A percentile compares a stretch with the other conserved stretches of the same genome.
Conservation (phyloP, 2,888 invertebrate species). For the Ectropis crepuscularia region DNA sequence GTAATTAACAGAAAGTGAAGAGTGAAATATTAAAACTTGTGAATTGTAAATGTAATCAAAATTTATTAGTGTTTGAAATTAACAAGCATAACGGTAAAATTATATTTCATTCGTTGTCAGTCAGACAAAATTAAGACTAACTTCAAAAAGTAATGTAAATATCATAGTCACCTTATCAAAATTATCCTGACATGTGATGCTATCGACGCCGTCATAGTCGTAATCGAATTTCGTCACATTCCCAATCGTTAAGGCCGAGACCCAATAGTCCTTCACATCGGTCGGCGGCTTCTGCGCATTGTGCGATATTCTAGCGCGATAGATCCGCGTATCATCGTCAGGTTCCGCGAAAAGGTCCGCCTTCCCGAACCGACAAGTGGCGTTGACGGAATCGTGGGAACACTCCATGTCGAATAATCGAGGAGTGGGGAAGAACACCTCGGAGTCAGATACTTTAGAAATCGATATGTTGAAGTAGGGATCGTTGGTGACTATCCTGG, state of each 20-base stretch:
- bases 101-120: too few species aligned
- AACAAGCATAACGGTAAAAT: too few species aligned
- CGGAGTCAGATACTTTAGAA: conserved; percentile 80
- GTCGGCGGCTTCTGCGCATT: conserved; percentile 57
- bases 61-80: too few species aligned
- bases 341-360: conserved; percentile 63
- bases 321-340: conserved; percentile 54
- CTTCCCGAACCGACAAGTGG: conserved; percentile 68
- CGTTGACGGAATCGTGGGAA: conserved; percentile 63
- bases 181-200: conserved; percentile 66
- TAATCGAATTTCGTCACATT: conserved; percentile 57
- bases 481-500: conserved; percentile 83
- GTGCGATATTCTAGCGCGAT: conserved; percentile 65
- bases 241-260: conserved; percentile 61
- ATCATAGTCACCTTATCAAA: conserved; percentile 57
- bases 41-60: too few species aligned
- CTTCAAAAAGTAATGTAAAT: background rate
- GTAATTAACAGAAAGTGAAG: too few species aligned
- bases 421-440: conserved; percentile 87
- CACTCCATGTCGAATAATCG: conserved; percentile 77
- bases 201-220: conserved; percentile 61
- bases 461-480: conserved; percentile 84
- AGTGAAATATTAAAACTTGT: too few species aligned
- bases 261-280: conserved; percentile 64
- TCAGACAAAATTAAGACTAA: too few species aligned